Evolutionary conservation across 2,113 vertebrate genomes (phyloP), one percentile per base, ranked within the genome.

Genomic region (human): DNA sequence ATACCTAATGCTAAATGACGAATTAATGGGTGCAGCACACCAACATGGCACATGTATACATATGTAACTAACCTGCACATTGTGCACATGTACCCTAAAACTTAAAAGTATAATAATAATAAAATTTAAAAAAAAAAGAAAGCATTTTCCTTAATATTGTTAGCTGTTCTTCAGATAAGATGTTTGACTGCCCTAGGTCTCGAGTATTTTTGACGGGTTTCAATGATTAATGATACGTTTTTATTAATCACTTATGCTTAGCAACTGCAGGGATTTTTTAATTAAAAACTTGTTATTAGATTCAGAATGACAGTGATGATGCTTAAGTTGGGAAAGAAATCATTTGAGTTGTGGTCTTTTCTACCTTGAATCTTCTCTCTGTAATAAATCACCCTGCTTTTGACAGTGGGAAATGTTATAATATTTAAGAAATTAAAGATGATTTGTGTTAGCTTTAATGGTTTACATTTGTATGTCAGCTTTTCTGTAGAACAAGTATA

Each of bases 221-320:
- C 55, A 96, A 9, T 35, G 50, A 76, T 88, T 35, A 66, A 32
- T 90, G 12, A 84, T 97, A 76, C 5, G 25, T 92, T 96, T 97
- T 97, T 96, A 81, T 95, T 98, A 95, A 87, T 95, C 66, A 93
- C 70, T 96, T 97, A 30, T 23, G 32, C 90, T 96, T 98, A 97
- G 70, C 45, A 95, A 0, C 68, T 95, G 68, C n/a, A 89, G 20
- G 87, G 68, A 91, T 73, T 89, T 70, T 70, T 96, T 89, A 93
- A 98, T 98, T 92, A 95, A 89, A 94, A 92, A 94, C 0, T 30
- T 96, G 68, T 97, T 97, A 95, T 75, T 97, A 95, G 89, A 96
- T 82, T 92, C 43, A 84, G 55, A 95, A 20, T 92, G 82, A 80
- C 73, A 96, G 70, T 59, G 93, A 43, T 93, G 79, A 96, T 95